Evolutionary conservation across 2,888 invertebrate species (phyloP).

Genomic region (Hydropsyche betteni): DNA sequence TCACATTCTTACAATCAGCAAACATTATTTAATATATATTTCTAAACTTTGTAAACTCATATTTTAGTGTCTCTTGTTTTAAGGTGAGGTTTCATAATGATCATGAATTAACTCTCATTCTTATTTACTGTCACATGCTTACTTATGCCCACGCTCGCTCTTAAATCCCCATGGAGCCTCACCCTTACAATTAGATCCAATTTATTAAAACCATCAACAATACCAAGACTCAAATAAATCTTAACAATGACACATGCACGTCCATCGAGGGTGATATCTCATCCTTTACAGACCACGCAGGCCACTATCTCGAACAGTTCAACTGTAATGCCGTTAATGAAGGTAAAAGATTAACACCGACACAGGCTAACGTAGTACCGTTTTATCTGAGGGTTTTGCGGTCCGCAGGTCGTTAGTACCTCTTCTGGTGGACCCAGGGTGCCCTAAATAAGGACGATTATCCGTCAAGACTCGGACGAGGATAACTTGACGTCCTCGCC

Average conservation of each 20-base stretch:
- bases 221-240: too few species aligned
- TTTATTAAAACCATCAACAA: too few species aligned
- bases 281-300: too few species aligned
- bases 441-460: conserved; percentile 21
- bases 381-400: conserved; percentile 32
- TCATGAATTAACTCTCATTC: too few species aligned
- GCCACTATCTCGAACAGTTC: conserved; percentile 11
- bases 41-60: neutral
- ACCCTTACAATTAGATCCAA: too few species aligned
- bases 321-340: conserved; percentile 29
- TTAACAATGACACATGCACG: too few species aligned
- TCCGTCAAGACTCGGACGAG: conserved; percentile 24
- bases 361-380: neutral
- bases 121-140: too few species aligned
- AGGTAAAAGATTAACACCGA: conserved; percentile 31
- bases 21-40: neutral
- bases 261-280: too few species aligned
- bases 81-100: too few species aligned
- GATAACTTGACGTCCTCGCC: conserved; percentile 14
- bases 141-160: too few species aligned
- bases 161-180: too few species aligned
- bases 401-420: conserved; percentile 7
- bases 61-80: neutral
- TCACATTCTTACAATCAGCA: neutral
- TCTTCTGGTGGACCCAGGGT: neutral